A percentile compares a stretch with the other conserved stretches of the same genome.
Evolutionary conservation across 2,888 invertebrate genomes (phyloP).

Genomic region (Cacoxenus indagator): DNA sequence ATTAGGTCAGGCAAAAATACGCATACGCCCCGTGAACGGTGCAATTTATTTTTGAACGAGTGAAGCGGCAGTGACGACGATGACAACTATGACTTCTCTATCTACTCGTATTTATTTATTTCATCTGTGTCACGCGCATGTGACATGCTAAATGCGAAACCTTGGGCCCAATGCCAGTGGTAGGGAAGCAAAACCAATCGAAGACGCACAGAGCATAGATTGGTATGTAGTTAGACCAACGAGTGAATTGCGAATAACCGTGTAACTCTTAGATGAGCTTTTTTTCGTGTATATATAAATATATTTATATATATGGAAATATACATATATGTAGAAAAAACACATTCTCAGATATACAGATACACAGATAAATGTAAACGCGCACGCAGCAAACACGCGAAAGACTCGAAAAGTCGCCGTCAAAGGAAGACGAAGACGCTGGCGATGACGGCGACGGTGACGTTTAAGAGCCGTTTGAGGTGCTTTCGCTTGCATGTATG

Average conservation of each 20-base stretch:
- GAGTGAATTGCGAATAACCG: slow-evolving; percentile 34
- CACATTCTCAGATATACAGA: not conserved
- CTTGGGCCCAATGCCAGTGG: not conserved
- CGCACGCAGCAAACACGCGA: slow-evolving; percentile 29
- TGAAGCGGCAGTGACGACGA: not conserved
- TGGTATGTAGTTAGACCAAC: not conserved
- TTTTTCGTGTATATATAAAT: slow-evolving; percentile 7
- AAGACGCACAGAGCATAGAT: not conserved
- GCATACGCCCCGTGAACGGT: slow-evolving; percentile 8
- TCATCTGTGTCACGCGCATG: slow-evolving; percentile 17
- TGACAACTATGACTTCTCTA: not conserved
- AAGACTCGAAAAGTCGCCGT: slow-evolving; percentile 49
- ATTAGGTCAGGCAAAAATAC: not conserved
- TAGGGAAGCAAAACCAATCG: not conserved
- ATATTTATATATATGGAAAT: slow-evolving; percentile 6
- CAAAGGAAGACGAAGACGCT: slow-evolving; percentile 51
- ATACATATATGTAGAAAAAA: slow-evolving; percentile 22
- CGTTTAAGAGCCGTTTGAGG: slow-evolving; percentile 11
- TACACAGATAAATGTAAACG: slow-evolving; percentile 28
- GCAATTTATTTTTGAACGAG: not conserved
- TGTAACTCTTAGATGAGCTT: slow-evolving; percentile 57
- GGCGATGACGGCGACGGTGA: slow-evolving; percentile 41
- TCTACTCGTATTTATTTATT: slow-evolving; percentile 16
- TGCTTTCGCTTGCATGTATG: slow-evolving; percentile 1
- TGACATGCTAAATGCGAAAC: slow-evolving; percentile 18